Base-by-base conservation (phyloP, 1,140 invertebrate genomes). In the Agrypnia vestita region DNA sequence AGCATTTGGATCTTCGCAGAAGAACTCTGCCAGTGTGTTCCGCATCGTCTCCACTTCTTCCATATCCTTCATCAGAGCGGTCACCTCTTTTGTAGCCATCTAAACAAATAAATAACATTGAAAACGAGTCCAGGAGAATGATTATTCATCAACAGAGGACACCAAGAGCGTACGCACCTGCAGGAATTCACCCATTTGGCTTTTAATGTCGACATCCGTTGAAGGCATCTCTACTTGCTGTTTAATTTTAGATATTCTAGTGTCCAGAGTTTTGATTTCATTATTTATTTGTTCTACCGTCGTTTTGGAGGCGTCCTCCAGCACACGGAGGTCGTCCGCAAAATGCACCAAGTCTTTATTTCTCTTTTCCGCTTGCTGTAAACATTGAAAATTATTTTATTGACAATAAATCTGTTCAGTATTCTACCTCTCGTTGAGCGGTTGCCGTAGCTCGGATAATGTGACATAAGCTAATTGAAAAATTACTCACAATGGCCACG, bases 301-400 rank as follows among this genome's bases (percentile, higher is more conserved):
- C 7, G 96, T 96, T 93, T 97, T 97, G 9, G 96, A 95, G 4
- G 96, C 96, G 86, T 97, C 96, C 86, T 98, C 96, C 59, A 98
- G 87, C 19, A 94, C 92, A 11, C 90, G 90, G 85, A 97, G 93
- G 80, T 96, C 93, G 47, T 95, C 93, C 3, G 95, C 92, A 85
- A 98, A 97, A 82, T 93, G 93, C 0, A 97, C 85, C 44, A 98
- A 86, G 78, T 95, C 93, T 84, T 95, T 94, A 86, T 96, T 93
- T 83, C 94, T 95, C 80, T 93, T 93, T 86, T 97, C 96, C 0
- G 95, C 95, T 95, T 98, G 96, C 93, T 96, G 85, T 71, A 88
- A 88, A 72, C 19, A 72, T 12, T 15, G 12, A 64, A 0, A 64
- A 59, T n/a, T 59, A 8, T 35, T 35, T 35, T 35, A 35, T 13